Evolutionary conservation across 1,140 invertebrate species (phyloP), one percentile per base, ranked within the genome.

Genomic region (Cryptotermes secundus): DNA sequence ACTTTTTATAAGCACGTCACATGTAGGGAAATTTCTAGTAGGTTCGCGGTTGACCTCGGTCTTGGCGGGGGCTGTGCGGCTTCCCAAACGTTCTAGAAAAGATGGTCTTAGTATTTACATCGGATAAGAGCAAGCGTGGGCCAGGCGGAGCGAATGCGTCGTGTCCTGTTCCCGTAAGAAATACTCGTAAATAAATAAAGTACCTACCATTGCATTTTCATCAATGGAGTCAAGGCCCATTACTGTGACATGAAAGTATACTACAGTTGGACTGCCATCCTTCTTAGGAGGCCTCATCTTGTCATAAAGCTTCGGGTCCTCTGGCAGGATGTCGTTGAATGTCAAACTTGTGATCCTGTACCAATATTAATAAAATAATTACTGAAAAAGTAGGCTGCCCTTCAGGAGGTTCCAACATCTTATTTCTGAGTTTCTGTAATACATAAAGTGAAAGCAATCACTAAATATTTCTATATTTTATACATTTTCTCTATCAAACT

Each of bases 191-290:
- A n/a, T n/a, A n/a, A n/a, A n/a, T n/a, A n/a, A n/a, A n/a, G 45
- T 36, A 86, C 87, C 88, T 91, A 96, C 95, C 96, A 98, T 98
- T 19, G 96, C 97, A 86, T 94, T 96, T 89, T 98, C 96, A 87
- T 97, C 96, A 79, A 98, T 97, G 24, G 96, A 97, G 90, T 98
- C 96, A 79, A 97, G 90, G 14, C 96, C 96, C 95, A 98, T 96
- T 16, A 98, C 96, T 0, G 96, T 97, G 1, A 98, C 96, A 88
- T 97, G 96, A 90, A 98, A 97, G 89, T 95, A 94, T 6, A 98
- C 96, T 34, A 93, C 94, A 2, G 96, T 97, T 0, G 96, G 94
- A 86, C 95, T 93, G 10, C 96, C 96, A 89, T 96, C 95, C 88
- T 96, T 95, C 87, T 97, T 96, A 3, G 96, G 96, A 3, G 96